phyloP scores from a whole-genome alignment of 2,113 vertebrate species.

The Rynchops niger region DNA sequence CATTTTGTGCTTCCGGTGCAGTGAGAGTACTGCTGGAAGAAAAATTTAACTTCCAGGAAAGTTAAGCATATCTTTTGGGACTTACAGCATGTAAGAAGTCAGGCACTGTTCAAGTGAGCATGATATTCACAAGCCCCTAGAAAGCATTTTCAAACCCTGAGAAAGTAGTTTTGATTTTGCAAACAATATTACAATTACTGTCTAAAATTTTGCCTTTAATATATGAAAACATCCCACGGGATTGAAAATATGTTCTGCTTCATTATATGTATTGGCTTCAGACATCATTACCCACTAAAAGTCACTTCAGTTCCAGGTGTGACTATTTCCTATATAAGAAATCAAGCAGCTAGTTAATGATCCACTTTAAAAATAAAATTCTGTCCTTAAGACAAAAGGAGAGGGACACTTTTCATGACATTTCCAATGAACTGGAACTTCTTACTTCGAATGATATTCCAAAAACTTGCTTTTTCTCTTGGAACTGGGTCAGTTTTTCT shows the following conservation, averaged over 20 bases:
- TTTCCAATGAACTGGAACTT: constrained; percentile 52
- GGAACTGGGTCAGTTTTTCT: constrained; percentile 67
- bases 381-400: constrained; percentile 16
- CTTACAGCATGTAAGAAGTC: background rate
- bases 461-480: constrained; percentile 54
- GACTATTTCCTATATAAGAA: constrained; percentile 16
- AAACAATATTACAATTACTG: background rate
- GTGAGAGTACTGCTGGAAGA: background rate
- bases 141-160: background rate
- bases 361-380: constrained; percentile 34
- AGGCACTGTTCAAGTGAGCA: background rate
- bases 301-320: constrained; percentile 28
- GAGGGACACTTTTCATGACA: constrained; percentile 13
- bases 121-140: background rate
- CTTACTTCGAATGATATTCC: constrained; percentile 36
- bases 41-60: background rate
- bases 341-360: constrained; percentile 26
- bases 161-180: background rate
- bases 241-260: background rate
- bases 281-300: constrained; percentile 15
- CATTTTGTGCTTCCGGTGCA: background rate
- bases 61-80: background rate
- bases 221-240: background rate
- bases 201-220: background rate
- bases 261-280: background rate